These are phyloP conservation scores for Salvelinus alpinus DNA, from an alignment of 2,113 vertebrate species.

Conservation along the genomic window DNA sequence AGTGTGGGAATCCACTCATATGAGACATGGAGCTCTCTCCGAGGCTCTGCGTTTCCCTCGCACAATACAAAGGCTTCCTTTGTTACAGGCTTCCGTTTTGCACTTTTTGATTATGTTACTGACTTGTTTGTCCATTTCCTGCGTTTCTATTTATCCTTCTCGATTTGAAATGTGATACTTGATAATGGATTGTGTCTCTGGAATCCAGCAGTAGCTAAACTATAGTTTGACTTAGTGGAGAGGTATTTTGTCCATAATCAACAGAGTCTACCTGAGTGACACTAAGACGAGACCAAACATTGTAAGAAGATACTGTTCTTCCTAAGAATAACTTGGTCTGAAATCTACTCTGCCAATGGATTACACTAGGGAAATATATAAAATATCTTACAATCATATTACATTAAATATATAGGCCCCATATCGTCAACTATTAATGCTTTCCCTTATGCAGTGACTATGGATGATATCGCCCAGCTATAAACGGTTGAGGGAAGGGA, in stretches of 20 bases:
- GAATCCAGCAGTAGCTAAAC: neutral
- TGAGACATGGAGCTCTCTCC: conserved; percentile 33
- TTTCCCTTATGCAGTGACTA: conserved; percentile 44
- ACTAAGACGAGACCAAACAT: conserved; percentile 36
- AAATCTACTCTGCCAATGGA: conserved; percentile 49
- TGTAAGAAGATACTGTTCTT: conserved; percentile 40
- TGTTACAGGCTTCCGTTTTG: conserved; percentile 33
- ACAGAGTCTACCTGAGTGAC: too few species aligned
- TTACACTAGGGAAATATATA: conserved; percentile 53
- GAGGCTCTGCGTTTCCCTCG: conserved; percentile 30
- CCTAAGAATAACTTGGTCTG: conserved; percentile 50
- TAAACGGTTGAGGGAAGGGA: conserved; percentile 34
- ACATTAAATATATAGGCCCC: conserved; percentile 44
- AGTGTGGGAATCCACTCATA: conserved; percentile 50
- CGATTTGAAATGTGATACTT: neutral
- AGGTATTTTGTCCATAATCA: neutral
- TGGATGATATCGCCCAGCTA: conserved; percentile 44
- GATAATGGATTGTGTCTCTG: neutral
- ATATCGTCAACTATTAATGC: conserved; percentile 37
- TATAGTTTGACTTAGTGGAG: neutral
- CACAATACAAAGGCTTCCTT: conserved; percentile 35
- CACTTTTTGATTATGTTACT: conserved; percentile 50
- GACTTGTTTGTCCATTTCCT: conserved; percentile 34
- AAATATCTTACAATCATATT: conserved; percentile 58
- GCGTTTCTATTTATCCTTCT: conserved; percentile 11